phyloP scores from a whole-genome alignment of 92 coral and sea anemone genomes.

The Zoanthus gigantus region DNA sequence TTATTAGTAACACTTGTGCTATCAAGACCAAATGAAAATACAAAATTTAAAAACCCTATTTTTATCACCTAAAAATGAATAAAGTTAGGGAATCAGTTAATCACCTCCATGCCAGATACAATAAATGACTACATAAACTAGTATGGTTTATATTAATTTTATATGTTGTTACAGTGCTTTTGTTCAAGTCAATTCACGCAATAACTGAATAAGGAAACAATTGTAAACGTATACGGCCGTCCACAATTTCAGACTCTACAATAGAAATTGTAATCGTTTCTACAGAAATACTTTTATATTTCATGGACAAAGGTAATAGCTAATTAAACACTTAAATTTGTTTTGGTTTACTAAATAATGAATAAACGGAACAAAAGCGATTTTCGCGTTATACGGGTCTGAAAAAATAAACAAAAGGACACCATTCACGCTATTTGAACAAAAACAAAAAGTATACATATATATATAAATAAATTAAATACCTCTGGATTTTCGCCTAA shows the following conservation, averaged over 20 bases:
- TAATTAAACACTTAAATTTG: conserved; percentile 15
- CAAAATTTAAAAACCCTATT: too few species aligned
- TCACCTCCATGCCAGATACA: not conserved
- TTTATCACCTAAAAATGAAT: too few species aligned
- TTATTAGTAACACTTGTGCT: too few species aligned
- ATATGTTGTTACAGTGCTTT: not conserved
- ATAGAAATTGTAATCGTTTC: conserved; percentile 14
- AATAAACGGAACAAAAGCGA: conserved; percentile 14
- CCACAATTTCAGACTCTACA: not conserved
- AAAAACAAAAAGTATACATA: not conserved
- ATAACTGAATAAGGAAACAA: not conserved
- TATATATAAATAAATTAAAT: not conserved
- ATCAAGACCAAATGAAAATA: too few species aligned
- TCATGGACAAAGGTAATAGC: conserved; percentile 12
- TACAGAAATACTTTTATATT: not conserved
- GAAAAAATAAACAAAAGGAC: not conserved
- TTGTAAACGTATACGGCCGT: not conserved
- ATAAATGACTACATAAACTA: not conserved
- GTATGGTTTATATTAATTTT: too few species aligned
- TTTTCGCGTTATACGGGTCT: not conserved
- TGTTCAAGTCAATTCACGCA: conserved; percentile 26
- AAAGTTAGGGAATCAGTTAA: too few species aligned
- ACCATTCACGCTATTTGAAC: not conserved
- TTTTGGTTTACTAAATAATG: not conserved
- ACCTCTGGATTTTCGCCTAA: conserved; percentile 42